phyloP scores from a whole-genome alignment of 2,797 vertebrate species.

The Rhinatrema bivittatum region DNA sequence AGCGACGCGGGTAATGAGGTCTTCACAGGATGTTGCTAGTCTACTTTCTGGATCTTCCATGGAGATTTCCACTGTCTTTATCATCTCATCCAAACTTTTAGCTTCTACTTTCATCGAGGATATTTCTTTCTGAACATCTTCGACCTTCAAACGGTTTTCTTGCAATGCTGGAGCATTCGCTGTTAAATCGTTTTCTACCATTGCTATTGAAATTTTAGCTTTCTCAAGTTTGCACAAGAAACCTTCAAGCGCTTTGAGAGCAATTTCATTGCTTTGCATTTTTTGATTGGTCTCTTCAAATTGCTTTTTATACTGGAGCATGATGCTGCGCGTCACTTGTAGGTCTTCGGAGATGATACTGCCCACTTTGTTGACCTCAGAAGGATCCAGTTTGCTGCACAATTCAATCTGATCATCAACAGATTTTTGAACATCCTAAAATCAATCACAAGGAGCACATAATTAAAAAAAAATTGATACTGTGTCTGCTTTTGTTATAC shows the following conservation, averaged over 20 bases:
- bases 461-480: constrained; percentile 2
- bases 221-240: constrained; percentile 73
- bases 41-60: constrained; percentile 52
- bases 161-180: constrained; percentile 30
- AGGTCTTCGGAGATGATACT: constrained; percentile 67
- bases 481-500: not conserved
- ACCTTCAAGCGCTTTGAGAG: constrained; percentile 68
- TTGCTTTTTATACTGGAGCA: constrained; percentile 59
- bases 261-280: constrained; percentile 59
- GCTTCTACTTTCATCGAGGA: constrained; percentile 68
- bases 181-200: constrained; percentile 29
- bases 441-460: constrained; percentile 6
- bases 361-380: constrained; percentile 24
- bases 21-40: constrained; percentile 33
- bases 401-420: constrained; percentile 61
- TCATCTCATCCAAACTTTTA: constrained; percentile 61
- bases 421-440: constrained; percentile 43
- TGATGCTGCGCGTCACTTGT: constrained; percentile 55
- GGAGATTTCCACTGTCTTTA: constrained; percentile 59
- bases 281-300: constrained; percentile 67
- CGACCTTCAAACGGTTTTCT: constrained; percentile 40
- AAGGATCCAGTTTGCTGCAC: constrained; percentile 50
- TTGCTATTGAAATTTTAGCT: constrained; percentile 50
- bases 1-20: constrained; percentile 31
- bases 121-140: constrained; percentile 50